Percentiles rank a stretch among this genome's conserved stretches.
These are phyloP conservation scores for Ryuthela nishihirai DNA, from an alignment of 2,888 invertebrate genomes.

Conservation along the genomic window DNA sequence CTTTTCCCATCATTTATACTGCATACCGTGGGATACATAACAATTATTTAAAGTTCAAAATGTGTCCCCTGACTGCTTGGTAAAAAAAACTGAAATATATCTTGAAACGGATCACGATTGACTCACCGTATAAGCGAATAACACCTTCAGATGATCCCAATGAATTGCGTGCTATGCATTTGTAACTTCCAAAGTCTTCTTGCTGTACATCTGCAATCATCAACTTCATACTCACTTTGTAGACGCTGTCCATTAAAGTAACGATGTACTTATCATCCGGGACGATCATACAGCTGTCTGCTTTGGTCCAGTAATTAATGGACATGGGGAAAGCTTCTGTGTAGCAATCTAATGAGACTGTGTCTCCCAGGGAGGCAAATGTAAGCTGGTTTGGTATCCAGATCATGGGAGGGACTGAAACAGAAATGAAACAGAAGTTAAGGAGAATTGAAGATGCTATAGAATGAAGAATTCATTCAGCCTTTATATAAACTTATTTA, in stretches of 20 bases:
- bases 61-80: too few relatives aligned
- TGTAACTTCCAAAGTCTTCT: constrained; percentile 65
- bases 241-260: constrained; percentile 48
- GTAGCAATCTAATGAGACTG: constrained; percentile 71
- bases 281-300: constrained; percentile 40
- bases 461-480: too few relatives aligned
- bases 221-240: constrained; percentile 83
- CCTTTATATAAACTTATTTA: too few relatives aligned
- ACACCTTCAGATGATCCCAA: constrained; percentile 45
- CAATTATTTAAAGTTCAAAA: too few relatives aligned
- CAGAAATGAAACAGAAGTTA: too few relatives aligned
- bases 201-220: constrained; percentile 71
- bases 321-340: constrained; percentile 86
- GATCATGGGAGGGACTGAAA: constrained; percentile 76
- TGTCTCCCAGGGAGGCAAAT: constrained; percentile 69
- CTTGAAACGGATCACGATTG: too few relatives aligned
- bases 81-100: too few relatives aligned
- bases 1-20: too few relatives aligned
- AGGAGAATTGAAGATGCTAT: too few relatives aligned
- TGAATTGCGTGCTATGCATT: constrained; percentile 45
- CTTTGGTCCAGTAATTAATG: constrained; percentile 72
- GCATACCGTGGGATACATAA: too few relatives aligned
- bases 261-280: constrained; percentile 61
- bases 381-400: constrained; percentile 78
- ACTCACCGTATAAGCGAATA: constrained; percentile 43